A percentile compares a stretch with the other conserved stretches of the same genome.
Evolutionary conservation across 2,888 invertebrate genomes (phyloP).

Genomic region (Tipula lateralis): DNA sequence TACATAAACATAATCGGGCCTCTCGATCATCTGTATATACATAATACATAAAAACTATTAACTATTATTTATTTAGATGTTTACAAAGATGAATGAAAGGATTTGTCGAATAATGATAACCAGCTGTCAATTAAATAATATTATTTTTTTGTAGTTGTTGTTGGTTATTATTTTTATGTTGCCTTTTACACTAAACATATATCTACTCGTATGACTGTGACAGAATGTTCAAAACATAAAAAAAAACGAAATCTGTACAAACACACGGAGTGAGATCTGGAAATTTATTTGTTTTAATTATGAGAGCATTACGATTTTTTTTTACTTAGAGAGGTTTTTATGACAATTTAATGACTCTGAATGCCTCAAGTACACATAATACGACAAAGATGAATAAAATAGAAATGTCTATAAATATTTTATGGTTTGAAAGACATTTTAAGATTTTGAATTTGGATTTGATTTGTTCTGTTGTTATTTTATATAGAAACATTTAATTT

Average conservation of each 20-base stretch:
- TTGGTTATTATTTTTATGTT: slow-evolving; percentile 6
- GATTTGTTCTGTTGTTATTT: neutral
- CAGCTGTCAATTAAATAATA: neutral
- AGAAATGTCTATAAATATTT: slow-evolving; percentile 6
- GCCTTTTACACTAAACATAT: neutral
- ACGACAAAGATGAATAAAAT: neutral
- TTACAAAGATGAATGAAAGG: neutral
- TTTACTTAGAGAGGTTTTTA: neutral
- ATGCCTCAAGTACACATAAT: neutral
- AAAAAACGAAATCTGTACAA: neutral
- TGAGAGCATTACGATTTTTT: neutral
- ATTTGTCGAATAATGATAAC: neutral
- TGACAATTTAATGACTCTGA: slow-evolving; percentile 11
- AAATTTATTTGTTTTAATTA: slow-evolving; percentile 19
- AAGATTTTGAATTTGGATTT: neutral
- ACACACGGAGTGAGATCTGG: neutral
- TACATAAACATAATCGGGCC: neutral
- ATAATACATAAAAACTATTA: slow-evolving; percentile 13
- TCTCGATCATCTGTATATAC: too few species aligned
- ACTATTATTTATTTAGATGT: neutral
- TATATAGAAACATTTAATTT: neutral
- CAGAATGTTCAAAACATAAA: neutral
- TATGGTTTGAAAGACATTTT: neutral
- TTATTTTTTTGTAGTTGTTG: neutral
- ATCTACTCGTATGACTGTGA: neutral